A percentile compares a stretch with the other conserved stretches of the same genome.
Evolutionary conservation across 2,888 invertebrate species (phyloP).

Genomic region (Hypsopygia costalis): DNA sequence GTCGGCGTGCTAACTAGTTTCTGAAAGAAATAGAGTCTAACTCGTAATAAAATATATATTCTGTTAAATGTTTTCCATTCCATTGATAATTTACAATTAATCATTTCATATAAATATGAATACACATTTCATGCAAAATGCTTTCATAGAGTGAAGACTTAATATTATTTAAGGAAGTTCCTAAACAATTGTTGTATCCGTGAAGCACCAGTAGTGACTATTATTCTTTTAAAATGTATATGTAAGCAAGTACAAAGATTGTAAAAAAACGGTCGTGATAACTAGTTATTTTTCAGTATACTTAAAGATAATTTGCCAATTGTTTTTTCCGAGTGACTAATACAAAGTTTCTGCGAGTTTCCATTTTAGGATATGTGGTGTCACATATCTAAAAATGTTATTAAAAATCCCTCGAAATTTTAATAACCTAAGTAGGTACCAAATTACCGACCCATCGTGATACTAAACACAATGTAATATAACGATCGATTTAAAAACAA

Average conservation of each 20-base stretch:
- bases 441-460: neutral
- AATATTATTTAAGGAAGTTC: neutral
- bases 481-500: slow-evolving; percentile 12
- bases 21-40: neutral
- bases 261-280: neutral
- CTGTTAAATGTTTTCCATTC: neutral
- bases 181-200: neutral
- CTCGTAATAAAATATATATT: neutral
- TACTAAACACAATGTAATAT: slow-evolving; percentile 8
- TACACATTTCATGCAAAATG: neutral
- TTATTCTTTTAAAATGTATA: neutral
- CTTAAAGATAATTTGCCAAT: neutral
- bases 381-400: too few species aligned
- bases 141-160: neutral
- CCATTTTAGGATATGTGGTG: too few species aligned
- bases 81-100: neutral
- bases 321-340: neutral
- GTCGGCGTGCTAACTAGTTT: slow-evolving; percentile 1
- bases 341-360: too few species aligned
- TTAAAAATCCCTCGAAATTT: too few species aligned
- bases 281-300: neutral
- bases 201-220: neutral
- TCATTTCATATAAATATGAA: neutral
- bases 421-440: neutral
- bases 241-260: slow-evolving; percentile 1